Evolutionary conservation across 2,888 invertebrate genomes (phyloP), one percentile per base, ranked within the genome.

Genomic region (Phanerotoma sp.): DNA sequence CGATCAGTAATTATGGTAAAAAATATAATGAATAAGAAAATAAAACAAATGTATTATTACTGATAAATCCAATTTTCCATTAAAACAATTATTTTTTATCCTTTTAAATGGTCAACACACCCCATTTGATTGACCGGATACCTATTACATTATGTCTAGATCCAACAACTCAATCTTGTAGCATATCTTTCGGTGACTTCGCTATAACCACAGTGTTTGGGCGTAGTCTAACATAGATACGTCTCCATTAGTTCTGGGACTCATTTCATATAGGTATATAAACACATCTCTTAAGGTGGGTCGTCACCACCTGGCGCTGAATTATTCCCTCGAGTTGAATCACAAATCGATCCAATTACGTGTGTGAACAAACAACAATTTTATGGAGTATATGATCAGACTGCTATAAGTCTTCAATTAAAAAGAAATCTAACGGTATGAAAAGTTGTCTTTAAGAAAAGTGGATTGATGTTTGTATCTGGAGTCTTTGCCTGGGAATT

Each of bases 151-250:
- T 25, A 25, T 54, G 48, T 54, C 47, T 54, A 52, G 35, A 38
- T 49, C 47, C 56, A 59, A 65, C 69, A 65, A 66, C 65, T 71
- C 71, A 65, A 68, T 70, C 57, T 57, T 37, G 56, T 61, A 62
- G 60, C 61, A 60, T n/a, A n/a, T 58, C 64, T 65, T 64, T 56
- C 57, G 61, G 62, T 58, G 55, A 58, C 55, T 40, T 25, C 56
- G 38, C 40, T 22, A 47, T 41, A 46, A 35, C 37, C 47, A 13
- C 51, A 35, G 35, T 21, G 37, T 18, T 48, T 41, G 62, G 68
- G 63, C 60, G 67, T 59, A 58, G 56, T 60, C 62, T 58, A 38
- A 16, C 21, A 46, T 55, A 58, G 61, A 61, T 65, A 65, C 56
- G 64, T 68, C 64, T 64, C 63, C 62, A 66, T 67, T 68, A 69